Base-by-base conservation (phyloP, 2,888 invertebrate genomes). In the Hofmannophila pseudospretella region DNA sequence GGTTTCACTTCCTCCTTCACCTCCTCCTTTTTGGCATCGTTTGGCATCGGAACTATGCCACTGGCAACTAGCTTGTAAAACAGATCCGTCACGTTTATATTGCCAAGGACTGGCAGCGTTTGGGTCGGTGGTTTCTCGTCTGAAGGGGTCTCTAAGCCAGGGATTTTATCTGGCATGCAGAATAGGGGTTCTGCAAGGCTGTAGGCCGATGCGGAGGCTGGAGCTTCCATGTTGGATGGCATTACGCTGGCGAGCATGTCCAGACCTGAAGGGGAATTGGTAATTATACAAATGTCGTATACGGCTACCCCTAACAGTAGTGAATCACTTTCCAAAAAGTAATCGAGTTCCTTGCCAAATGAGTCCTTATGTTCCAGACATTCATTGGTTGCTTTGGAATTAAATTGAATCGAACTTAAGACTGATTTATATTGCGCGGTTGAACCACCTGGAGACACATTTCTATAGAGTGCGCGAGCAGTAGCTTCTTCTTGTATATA, bases 21-120 rank as follows among this genome's bases (percentile, higher is more conserved):
- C 4, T 70, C 67, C 4, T 73, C 67, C 2, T 49, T 50, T 27
- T 67, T 70, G 0, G 44, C 38, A 1, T 70, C 68, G 1, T 53
- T 55, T 1, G 67, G 57, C 19, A 64, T 59, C 8, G 68, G 64
- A 1, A 84, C 80, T 1, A 81, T 78, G 7, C 85, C 97, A 1
- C 94, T 93, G 0, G 94, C 94, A 1, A 97, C 92, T 4, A 98
- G 78, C 70, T 95, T 95, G 44, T 94, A 92, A 65, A 96, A 94
- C 16, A 98, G 79, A 49, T 95, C 95, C 43, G 90, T 93, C 13
- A 98, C 93, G 58, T 96, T 94, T 2, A 92, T 69, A 38, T 77
- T 73, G 12, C 75, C 67, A 0, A 87, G 61, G 7, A 69, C 51
- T 11, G 75, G 72, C 9, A 76, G 39, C 7, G 41, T 20, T 1